phyloP scores from a whole-genome alignment of 2,888 invertebrate genomes.

The Drosophila paucipuncta region DNA sequence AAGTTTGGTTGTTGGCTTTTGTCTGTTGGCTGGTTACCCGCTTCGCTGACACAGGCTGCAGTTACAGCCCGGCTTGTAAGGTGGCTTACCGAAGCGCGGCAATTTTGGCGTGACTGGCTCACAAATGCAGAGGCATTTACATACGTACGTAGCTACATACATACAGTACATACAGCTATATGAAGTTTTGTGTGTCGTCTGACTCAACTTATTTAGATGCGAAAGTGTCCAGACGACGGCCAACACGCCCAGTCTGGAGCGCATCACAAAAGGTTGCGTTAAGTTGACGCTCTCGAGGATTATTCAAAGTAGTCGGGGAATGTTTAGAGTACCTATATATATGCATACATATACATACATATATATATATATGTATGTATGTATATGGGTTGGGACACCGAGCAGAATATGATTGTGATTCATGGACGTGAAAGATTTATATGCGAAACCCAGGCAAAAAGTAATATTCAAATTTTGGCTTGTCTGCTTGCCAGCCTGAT shows the following conservation, averaged over 20 bases:
- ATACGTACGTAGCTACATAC: background rate
- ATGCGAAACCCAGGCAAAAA: slow-evolving; percentile 35
- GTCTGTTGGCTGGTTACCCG: slow-evolving; percentile 50
- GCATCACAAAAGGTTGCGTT: slow-evolving; percentile 42
- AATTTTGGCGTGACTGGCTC: slow-evolving; percentile 63
- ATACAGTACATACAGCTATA: background rate
- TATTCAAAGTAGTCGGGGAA: slow-evolving; percentile 51
- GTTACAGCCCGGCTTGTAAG: slow-evolving; percentile 53
- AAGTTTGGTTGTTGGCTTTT: slow-evolving; percentile 41
- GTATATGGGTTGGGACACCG: slow-evolving; percentile 17
- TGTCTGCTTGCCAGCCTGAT: slow-evolving; percentile 47
- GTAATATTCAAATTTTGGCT: slow-evolving; percentile 36
- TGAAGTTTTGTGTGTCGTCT: slow-evolving; percentile 24
- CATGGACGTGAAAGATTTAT: slow-evolving; percentile 48
- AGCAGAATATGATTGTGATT: slow-evolving; percentile 36
- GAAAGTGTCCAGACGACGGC: slow-evolving; percentile 67
- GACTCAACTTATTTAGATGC: slow-evolving; percentile 74
- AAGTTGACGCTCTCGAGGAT: slow-evolving; percentile 63
- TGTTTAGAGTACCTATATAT: slow-evolving; percentile 20
- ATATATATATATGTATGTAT: no score
- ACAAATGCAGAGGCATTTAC: slow-evolving; percentile 11
- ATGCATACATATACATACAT: slow-evolving; percentile 3
- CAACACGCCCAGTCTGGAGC: slow-evolving; percentile 67
- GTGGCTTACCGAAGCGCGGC: slow-evolving; percentile 63
- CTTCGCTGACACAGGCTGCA: slow-evolving; percentile 52